Conservation (phyloP, 2,888 invertebrate genomes). For the Melanchra persicariae region DNA sequence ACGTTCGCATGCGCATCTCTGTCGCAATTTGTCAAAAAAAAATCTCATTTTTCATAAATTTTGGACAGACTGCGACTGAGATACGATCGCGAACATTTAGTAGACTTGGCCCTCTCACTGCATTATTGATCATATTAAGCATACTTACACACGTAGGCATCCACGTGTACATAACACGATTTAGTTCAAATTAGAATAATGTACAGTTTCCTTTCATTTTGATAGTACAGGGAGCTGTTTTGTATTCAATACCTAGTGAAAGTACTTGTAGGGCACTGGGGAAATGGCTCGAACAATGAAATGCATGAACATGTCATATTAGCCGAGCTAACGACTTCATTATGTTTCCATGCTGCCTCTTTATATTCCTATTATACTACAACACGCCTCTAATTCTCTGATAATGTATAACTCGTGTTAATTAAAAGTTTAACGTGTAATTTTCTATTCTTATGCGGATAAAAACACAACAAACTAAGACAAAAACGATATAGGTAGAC, state of each 20-base stretch:
- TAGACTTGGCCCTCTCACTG: no score
- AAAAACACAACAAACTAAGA: slow-evolving; percentile 65
- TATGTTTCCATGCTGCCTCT: slow-evolving; percentile 32
- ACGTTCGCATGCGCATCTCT: no score
- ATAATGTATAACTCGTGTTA: slow-evolving; percentile 27
- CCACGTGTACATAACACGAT: slow-evolving; percentile 17
- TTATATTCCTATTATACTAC: slow-evolving; percentile 23
- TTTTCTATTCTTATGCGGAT: slow-evolving; percentile 52
- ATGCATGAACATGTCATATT: slow-evolving; percentile 54
- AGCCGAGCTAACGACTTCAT: slow-evolving; percentile 44
- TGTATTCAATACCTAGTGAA: slow-evolving; percentile 41
- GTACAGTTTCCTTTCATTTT: slow-evolving; percentile 18
- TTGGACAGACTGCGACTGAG: no score
- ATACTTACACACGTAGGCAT: no score
- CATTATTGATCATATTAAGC: background rate
- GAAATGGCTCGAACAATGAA: slow-evolving; percentile 51
- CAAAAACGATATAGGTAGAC: slow-evolving; percentile 73
- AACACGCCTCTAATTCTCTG: slow-evolving; percentile 25
- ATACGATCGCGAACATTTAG: no score
- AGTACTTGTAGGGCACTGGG: slow-evolving; percentile 52
- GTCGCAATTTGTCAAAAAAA: no score
- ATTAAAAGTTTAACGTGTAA: slow-evolving; percentile 42
- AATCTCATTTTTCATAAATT: no score
- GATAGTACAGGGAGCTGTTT: slow-evolving; percentile 18
- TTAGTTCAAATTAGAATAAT: slow-evolving; percentile 27